Percentiles rank a stretch among this genome's conserved stretches.
Conservation (phyloP, 2,888 invertebrate genomes). For the Cheilosia pagana region DNA sequence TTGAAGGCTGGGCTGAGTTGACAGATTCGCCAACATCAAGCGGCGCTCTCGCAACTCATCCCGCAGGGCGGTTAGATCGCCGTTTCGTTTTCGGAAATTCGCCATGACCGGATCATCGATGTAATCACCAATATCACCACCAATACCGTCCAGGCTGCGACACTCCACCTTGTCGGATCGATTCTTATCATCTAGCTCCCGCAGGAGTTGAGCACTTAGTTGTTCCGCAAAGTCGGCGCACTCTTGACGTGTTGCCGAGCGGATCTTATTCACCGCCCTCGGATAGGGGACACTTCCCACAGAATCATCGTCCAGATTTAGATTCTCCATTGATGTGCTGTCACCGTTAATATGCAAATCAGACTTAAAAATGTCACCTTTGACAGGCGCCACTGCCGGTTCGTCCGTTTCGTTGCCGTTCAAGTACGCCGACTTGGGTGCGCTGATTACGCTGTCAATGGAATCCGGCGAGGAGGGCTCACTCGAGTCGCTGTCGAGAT, state of each 20-base stretch:
- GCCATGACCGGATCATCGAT: conserved; percentile 75
- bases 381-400: conserved; percentile 89
- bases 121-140: conserved; percentile 79
- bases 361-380: conserved; percentile 91
- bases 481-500: conserved; percentile 94
- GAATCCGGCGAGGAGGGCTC: conserved; percentile 93
- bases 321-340: conserved; percentile 85
- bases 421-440: conserved; percentile 86
- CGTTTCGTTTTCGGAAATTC: conserved; percentile 79
- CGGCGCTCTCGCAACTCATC: conserved; percentile 83
- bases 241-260: conserved; percentile 84
- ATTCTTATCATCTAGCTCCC: conserved; percentile 88
- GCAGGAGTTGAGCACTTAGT: conserved; percentile 91
- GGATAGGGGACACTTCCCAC: conserved; percentile 77
- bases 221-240: conserved; percentile 92
- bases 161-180: conserved; percentile 79
- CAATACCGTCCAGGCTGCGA: conserved; percentile 80
- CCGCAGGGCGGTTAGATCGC: conserved; percentile 80
- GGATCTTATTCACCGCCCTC: conserved; percentile 64
- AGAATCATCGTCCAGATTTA: conserved; percentile 79
- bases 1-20: conserved; percentile 81
- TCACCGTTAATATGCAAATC: conserved; percentile 94
- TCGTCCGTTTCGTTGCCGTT: conserved; percentile 96
- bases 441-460: conserved; percentile 93
- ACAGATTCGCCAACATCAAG: conserved; percentile 83